phyloP scores from a whole-genome alignment of 2,888 invertebrate species.

The Leptinotarsa tumamoca region DNA sequence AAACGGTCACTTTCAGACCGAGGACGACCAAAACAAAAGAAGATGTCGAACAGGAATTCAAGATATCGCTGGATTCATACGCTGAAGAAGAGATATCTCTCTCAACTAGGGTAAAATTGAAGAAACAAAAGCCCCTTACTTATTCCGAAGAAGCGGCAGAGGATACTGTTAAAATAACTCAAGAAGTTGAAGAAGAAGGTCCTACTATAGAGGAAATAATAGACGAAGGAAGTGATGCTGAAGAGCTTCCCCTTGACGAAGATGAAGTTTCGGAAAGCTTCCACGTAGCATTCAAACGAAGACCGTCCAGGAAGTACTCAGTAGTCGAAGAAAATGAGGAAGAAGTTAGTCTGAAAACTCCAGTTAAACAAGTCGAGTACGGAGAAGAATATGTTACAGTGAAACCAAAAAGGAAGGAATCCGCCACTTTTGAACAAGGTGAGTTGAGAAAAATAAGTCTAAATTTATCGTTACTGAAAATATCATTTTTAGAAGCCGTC shows the following conservation, averaged over 20 bases:
- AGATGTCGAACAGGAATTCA: constrained; percentile 91
- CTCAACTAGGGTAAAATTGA: constrained; percentile 85
- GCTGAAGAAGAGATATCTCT: constrained; percentile 90
- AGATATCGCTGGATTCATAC: constrained; percentile 85
- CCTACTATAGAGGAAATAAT: constrained; percentile 75
- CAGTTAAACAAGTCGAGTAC: constrained; percentile 66
- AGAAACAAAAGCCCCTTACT: constrained; percentile 79
- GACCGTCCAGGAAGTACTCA: constrained; percentile 69
- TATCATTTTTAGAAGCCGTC: constrained; percentile 62
- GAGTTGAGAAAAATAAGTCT: constrained; percentile 45
- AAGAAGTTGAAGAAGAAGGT: constrained; percentile 75
- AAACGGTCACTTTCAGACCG: constrained; percentile 85
- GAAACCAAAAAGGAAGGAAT: constrained; percentile 77
- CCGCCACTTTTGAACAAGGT: constrained; percentile 78
- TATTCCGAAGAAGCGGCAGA: constrained; percentile 84
- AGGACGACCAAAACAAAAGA: constrained; percentile 83
- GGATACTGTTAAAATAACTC: constrained; percentile 77
- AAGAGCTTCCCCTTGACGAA: constrained; percentile 70
- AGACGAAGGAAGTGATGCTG: constrained; percentile 72
- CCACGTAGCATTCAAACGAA: constrained; percentile 67
- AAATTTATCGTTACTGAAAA: constrained; percentile 15
- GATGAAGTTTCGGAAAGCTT: constrained; percentile 70
- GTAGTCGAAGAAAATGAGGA: constrained; percentile 75
- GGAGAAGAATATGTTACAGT: constrained; percentile 79
- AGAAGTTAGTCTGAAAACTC: constrained; percentile 69